A percentile compares a stretch with the other conserved stretches of the same genome.
Conservation (phyloP, 2,113 vertebrate genomes). For the Protobothrops mucrosquamatus region DNA sequence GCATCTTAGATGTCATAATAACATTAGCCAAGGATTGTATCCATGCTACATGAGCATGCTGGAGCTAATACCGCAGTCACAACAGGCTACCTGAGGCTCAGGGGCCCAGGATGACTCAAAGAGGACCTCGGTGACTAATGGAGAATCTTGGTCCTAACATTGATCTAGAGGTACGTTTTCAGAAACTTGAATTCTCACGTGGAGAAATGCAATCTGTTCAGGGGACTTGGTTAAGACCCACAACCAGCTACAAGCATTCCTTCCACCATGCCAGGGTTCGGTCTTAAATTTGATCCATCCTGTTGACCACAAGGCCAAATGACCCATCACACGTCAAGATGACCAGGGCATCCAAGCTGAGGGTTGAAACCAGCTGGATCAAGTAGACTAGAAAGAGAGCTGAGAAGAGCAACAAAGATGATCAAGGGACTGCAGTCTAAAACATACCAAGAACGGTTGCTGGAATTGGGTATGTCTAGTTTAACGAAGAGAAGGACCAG, state of each 20-base stretch:
- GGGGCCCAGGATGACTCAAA: not conserved
- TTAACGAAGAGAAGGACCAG: too few species aligned
- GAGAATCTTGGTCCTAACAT: not conserved
- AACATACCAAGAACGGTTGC: too few species aligned
- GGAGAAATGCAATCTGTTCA: constrained; percentile 52
- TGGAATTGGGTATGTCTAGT: too few species aligned
- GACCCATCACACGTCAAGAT: constrained; percentile 35
- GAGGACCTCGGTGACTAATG: not conserved
- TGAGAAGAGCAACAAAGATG: too few species aligned
- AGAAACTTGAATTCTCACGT: not conserved
- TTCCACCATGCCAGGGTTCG: constrained; percentile 6
- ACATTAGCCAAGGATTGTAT: too few species aligned
- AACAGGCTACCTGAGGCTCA: too few species aligned
- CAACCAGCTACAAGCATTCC: constrained; percentile 45
- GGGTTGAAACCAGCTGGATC: constrained; percentile 50
- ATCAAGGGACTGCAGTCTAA: too few species aligned
- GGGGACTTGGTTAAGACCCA: constrained; percentile 31
- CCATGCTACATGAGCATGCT: too few species aligned
- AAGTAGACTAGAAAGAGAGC: not conserved
- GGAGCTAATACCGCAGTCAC: not conserved
- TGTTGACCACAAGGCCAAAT: constrained; percentile 48
- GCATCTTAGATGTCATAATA: too few species aligned
- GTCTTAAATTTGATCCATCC: constrained; percentile 47
- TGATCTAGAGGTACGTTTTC: not conserved
- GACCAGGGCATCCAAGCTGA: constrained; percentile 41